Conservation (phyloP, 2,888 invertebrate genomes). For the Tenthredo notha region DNA sequence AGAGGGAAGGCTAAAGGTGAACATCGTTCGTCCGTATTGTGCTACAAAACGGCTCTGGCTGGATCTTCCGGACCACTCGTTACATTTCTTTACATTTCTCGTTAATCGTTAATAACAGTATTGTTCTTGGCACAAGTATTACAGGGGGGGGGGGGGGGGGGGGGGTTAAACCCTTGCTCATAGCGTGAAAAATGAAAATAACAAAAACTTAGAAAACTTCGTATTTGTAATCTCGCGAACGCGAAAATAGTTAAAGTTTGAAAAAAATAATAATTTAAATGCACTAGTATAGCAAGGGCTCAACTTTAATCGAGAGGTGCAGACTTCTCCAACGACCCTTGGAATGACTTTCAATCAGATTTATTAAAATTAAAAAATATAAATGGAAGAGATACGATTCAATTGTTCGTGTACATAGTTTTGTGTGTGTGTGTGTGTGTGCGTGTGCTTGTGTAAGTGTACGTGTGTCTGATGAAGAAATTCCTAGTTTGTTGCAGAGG, state of each 20-base stretch:
- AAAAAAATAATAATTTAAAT: slow-evolving; percentile 21
- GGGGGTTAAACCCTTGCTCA: slow-evolving; percentile 2
- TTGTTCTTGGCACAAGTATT: slow-evolving; percentile 72
- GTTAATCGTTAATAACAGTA: slow-evolving; percentile 61
- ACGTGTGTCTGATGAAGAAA: neutral
- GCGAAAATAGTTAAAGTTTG: neutral
- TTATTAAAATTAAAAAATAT: slow-evolving; percentile 39
- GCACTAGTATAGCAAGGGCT: slow-evolving; percentile 42
- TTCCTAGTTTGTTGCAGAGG: slow-evolving; percentile 16
- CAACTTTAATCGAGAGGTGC: slow-evolving; percentile 30
- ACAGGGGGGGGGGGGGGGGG: slow-evolving; percentile 18
- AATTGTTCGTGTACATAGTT: slow-evolving; percentile 2
- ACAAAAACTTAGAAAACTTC: neutral
- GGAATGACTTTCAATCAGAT: neutral
- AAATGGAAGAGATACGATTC: slow-evolving; percentile 44
- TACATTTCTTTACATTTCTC: neutral
- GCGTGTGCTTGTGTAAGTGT: slow-evolving; percentile 7
- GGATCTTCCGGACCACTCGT: slow-evolving; percentile 21
- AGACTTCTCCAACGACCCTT: neutral
- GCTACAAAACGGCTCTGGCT: neutral
- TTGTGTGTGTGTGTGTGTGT: neutral
- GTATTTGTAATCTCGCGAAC: slow-evolving; percentile 30
- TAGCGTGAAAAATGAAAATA: slow-evolving; percentile 26
- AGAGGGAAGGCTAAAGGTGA: neutral
- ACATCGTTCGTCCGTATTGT: neutral